Base-by-base conservation (phyloP, 2,113 vertebrate genomes). In the Oenanthe oenanthe region DNA sequence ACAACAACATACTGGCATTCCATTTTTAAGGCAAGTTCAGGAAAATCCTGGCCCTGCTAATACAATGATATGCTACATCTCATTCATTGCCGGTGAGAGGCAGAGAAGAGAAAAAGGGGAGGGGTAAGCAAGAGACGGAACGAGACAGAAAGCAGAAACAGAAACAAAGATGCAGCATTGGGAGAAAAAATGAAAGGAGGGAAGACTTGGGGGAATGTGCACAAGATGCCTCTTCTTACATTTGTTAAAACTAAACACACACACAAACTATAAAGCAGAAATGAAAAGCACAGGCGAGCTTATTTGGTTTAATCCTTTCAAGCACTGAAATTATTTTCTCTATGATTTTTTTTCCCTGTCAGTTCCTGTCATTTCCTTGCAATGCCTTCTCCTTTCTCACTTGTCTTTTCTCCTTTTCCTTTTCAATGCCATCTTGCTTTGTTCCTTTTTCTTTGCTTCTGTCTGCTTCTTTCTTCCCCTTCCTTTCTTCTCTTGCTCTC, bases 151-250 rank as follows among this genome's bases (percentile, higher is more conserved):
- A 90, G 84, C 82, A 88, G 84, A 76, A 92, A 80, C 89, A 92
- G 91, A 92, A 96, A 96, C 95, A 96, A 95, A 96, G 95, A 89
- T 78, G 84, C 65, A 36, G 89, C 61, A 86, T 42, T 65, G 70
- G 76, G 86, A 93, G 71, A 88, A 82, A 89, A 93, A 95, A 94
- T 7, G 61, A 96, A 90, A 67, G 48, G 68, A 92, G 65, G 53
- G 48, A 80, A 74, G 91, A 76, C 70, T 91, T 24, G 3, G 15
- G 47, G 51, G 34, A 89, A 89, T 43, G 42, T 42, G 38, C 42
- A 92, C 53, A 92, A 81, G 22, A 85, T 84, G 43, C 79, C 24
- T 89, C 89, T 85, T 85, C 79, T 53, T 79, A 82, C 56, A 26
- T 78, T 92, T 89, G 63, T 85, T 82, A 58, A 73, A 91, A 57